Evolutionary conservation across 2,797 vertebrate genomes (phyloP).

Genomic region (Sebastes matsubarae): DNA sequence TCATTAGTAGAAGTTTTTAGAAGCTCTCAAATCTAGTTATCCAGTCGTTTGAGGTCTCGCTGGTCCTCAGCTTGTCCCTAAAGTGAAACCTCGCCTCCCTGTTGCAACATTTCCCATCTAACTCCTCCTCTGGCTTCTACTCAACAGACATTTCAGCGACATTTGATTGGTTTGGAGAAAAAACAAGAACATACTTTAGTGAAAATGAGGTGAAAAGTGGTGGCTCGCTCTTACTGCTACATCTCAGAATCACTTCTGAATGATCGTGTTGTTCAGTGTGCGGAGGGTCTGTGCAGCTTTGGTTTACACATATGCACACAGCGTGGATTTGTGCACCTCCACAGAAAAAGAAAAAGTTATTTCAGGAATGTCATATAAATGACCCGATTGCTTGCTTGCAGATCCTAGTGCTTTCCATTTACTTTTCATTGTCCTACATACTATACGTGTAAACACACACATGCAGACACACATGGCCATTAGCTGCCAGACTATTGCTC

Average conservation of each 20-base stretch:
- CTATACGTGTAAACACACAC: conserved; percentile 6
- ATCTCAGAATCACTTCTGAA: conserved; percentile 22
- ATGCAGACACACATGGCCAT: neutral
- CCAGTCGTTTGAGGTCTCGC: conserved; percentile 45
- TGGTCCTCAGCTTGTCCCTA: conserved; percentile 50
- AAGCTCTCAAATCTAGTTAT: conserved; percentile 70
- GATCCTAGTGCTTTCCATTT: neutral
- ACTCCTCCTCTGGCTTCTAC: conserved; percentile 28
- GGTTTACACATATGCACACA: conserved; percentile 14
- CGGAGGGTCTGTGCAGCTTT: conserved; percentile 29
- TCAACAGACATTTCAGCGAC: neutral
- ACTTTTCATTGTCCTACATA: neutral
- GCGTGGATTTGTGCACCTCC: conserved; percentile 32
- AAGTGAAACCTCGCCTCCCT: conserved; percentile 52
- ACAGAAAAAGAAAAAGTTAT: conserved; percentile 51
- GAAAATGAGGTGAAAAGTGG: conserved; percentile 23
- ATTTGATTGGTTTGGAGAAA: conserved; percentile 1
- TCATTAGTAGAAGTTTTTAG: conserved; percentile 62
- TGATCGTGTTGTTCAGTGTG: conserved; percentile 3
- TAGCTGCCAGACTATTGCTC: conserved; percentile 49
- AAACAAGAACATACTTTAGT: neutral
- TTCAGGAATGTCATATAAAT: conserved; percentile 52
- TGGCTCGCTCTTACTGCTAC: conserved; percentile 4
- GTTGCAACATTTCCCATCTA: conserved; percentile 41
- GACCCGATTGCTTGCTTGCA: conserved; percentile 15